Evolutionary conservation across 2,888 invertebrate genomes (phyloP).

Genomic region (Lepidocyrtinus sp.): DNA sequence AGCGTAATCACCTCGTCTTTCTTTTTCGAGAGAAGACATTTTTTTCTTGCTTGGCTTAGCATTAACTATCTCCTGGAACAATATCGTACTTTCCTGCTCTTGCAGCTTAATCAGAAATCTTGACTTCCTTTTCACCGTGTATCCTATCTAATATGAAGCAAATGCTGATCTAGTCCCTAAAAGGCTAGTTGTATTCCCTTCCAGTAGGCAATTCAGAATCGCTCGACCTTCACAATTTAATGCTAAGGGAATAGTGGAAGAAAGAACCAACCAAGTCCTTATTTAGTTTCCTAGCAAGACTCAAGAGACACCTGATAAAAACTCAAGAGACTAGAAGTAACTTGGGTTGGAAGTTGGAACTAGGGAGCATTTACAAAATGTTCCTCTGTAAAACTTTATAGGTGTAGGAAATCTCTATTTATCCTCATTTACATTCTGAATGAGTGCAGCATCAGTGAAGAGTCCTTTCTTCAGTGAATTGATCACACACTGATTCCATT

Average conservation of each 20-base stretch:
- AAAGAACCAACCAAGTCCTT: not conserved
- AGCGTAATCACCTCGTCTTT: not conserved
- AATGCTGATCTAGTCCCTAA: not conserved
- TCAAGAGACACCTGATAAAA: not conserved
- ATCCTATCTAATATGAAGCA: not conserved
- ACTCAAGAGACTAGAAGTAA: not conserved
- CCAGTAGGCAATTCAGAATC: not conserved
- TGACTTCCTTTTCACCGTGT: not conserved
- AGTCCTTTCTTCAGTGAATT: not conserved
- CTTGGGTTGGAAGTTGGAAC: not conserved
- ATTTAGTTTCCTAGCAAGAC: not conserved
- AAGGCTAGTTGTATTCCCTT: not conserved
- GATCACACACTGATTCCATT: not conserved
- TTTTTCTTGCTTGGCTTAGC: not conserved
- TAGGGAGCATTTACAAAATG: not conserved
- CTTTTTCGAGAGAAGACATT: not conserved
- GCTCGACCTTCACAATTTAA: not conserved
- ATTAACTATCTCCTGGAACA: not conserved
- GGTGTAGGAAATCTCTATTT: not conserved
- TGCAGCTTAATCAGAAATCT: not conserved
- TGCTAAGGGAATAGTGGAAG: not conserved
- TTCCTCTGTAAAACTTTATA: not conserved
- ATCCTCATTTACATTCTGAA: conserved; percentile 11
- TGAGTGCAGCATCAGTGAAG: conserved; percentile 3
- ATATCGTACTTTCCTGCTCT: not conserved